phyloP scores from a whole-genome alignment of 2,888 invertebrate genomes.

The Epistrophella euchroma region DNA sequence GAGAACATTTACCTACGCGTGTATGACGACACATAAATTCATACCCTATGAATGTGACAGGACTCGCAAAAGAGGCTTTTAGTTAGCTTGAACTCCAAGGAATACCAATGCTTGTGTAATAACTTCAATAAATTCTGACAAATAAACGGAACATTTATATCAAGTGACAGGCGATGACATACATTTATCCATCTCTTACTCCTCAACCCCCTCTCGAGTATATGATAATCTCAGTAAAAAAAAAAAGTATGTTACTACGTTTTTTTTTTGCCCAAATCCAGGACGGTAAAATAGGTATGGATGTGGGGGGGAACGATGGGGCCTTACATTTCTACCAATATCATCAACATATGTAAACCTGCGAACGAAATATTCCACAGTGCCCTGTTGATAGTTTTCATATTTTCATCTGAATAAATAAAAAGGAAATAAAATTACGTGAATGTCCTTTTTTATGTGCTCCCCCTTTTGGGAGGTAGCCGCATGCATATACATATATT shows the following conservation, averaged over 20 bases:
- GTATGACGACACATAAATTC: conserved; percentile 34
- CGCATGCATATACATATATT: neutral
- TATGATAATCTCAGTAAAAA: conserved; percentile 45
- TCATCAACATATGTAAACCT: neutral
- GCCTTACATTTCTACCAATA: neutral
- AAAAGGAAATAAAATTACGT: conserved; percentile 54
- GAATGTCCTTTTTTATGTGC: conserved; percentile 19
- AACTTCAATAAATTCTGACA: conserved; percentile 74
- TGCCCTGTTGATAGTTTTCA: conserved; percentile 67
- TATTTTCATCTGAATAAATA: conserved; percentile 70
- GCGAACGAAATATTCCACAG: conserved; percentile 25
- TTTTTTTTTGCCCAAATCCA: conserved; percentile 9
- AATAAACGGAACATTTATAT: conserved; percentile 70
- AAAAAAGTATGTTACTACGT: conserved; percentile 11
- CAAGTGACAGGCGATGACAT: conserved; percentile 70
- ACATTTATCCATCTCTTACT: conserved; percentile 50
- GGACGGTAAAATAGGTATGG: neutral
- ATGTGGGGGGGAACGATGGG: neutral
- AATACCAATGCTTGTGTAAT: conserved; percentile 70
- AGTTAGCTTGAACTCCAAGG: conserved; percentile 44
- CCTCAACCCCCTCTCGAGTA: neutral
- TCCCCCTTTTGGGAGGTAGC: neutral
- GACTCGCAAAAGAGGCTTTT: conserved; percentile 38
- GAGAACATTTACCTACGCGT: conserved; percentile 68
- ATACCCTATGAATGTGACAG: conserved; percentile 19